Base-by-base conservation (phyloP, 2,113 vertebrate species). In the Hippocampus comes region DNA sequence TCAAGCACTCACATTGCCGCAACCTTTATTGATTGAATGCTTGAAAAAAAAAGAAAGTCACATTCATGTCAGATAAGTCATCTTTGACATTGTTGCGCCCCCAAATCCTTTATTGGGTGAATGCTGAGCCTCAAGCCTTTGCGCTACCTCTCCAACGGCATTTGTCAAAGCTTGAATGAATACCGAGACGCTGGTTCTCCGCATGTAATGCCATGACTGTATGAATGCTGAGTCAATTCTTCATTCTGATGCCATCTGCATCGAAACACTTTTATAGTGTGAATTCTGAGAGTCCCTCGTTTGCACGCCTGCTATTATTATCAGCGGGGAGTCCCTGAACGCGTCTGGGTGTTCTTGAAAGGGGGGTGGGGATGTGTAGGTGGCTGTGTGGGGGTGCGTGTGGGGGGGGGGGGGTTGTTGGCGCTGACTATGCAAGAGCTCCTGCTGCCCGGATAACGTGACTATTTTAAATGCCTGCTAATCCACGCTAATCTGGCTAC, bases 381-480 rank as follows among this genome's bases (percentile, higher is more conserved):
- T 8, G 55, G 55, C 12, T 15, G 12, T 48, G 18, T 6, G 49
- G 23, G 56, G 55, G 10, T 12, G n/a, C 9, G 11, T 8, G 55
- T 23, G 11, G 9, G 20, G 56, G 25, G 10, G 61, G 20, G 81
- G 65, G 75, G 86, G 82, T 78, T 89, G 77, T 82, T 87, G 82
- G 48, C 74, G 80, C 82, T 82, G 86, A 83, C 68, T 77, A 67
- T 79, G 79, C 73, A 82, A 78, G 78, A 74, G 59, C 82, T 27
- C 23, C 64, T 27, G 59, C 83, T 20, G 43, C 64, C 15, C 23
- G 87, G 87, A 90, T 89, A 90, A 91, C 86, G 90, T 89, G 90
- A 91, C 90, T 89, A 87, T 89, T 90, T 90, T 84, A 89, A 90
- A 90, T 87, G 85, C 85, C 82, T 59, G 74, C 76, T 91, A 91